Percentiles rank a stretch among this genome's conserved stretches.
Conservation (phyloP, 2,797 vertebrate species). For the Cyprinodon diabolis region DNA sequence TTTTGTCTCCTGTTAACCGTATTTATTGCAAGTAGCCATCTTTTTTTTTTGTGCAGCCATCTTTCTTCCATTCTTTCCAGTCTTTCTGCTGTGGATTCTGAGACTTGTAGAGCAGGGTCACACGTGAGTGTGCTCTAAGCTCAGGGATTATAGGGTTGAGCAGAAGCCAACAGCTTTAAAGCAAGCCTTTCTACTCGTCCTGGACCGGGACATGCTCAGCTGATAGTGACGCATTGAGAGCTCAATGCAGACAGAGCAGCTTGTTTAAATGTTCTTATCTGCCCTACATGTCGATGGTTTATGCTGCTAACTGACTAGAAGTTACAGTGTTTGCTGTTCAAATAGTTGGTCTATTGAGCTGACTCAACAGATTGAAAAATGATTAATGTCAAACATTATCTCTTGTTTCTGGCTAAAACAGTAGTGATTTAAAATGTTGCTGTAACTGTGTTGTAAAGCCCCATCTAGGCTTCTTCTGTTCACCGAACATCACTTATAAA, state of each 20-base stretch:
- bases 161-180: slow-evolving; percentile 47
- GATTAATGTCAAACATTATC: slow-evolving; percentile 17
- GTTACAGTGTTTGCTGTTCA: slow-evolving; percentile 6
- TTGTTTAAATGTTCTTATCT: slow-evolving; percentile 40
- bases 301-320: slow-evolving; percentile 21
- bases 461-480: no score
- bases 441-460: no score
- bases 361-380: slow-evolving; percentile 9
- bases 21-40: no score
- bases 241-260: slow-evolving; percentile 11
- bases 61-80: slow-evolving; percentile 2
- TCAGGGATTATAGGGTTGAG: slow-evolving; percentile 66
- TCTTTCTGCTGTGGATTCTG: slow-evolving; percentile 10
- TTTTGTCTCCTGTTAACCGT: no score
- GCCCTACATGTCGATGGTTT: slow-evolving; percentile 40
- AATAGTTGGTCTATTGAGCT: slow-evolving; percentile 29
- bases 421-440: slow-evolving; percentile 3
- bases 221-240: slow-evolving; percentile 22
- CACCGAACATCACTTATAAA: no score
- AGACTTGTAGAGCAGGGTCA: slow-evolving; percentile 37
- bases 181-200: slow-evolving; percentile 5
- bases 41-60: background rate
- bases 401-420: slow-evolving; percentile 1
- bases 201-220: slow-evolving; percentile 2
- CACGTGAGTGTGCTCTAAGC: slow-evolving; percentile 66